Evolutionary conservation across 2,888 invertebrate genomes (phyloP), one percentile per base, ranked within the genome.

Genomic region (Cordilura impudica): DNA sequence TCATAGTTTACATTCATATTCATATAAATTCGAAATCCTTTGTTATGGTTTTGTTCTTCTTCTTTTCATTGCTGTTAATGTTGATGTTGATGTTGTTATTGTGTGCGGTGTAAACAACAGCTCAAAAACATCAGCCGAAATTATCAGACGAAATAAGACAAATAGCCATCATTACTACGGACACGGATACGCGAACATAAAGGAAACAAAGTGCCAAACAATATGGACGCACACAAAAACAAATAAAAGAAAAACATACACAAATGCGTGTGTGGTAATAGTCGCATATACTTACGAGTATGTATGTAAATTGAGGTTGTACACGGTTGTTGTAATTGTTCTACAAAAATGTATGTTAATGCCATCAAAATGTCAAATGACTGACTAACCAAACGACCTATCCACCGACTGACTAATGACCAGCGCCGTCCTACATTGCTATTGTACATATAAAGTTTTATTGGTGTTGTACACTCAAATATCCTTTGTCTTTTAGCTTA

Each of bases 261-360:
- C 12, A 16, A 29, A n/a, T 65, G 18, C n/a, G 14, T 51, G 39
- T 35, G 21, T 21, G n/a, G 21, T 5, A 7, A 39, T 39, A 23
- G 26, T 23, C 12, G 18, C 26, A n/a, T 5, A 35, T 39, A 49
- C 51, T 19, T 51, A 51, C n/a, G n/a, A n/a, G n/a, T n/a, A n/a
- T n/a, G n/a, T n/a, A n/a, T 73, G 69, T 49, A 73, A 67, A 78
- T 70, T 63, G 78, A 53, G 70, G 73, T 78, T 74, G 43, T 26
- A 58, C 47, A 75, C 58, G 63, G 53, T 65, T 43, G 58, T n/a
- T n/a, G 1, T 74, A 71, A 70, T 78, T 70, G 60, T 54, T 43
- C 16, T 43, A 39, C 18, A 12, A 45, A 43, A 53, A 65, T 53
- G 53, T 54, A 54, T 54, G 54, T 66, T 66, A 66, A 66, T 66